phyloP scores from a whole-genome alignment of 2,888 invertebrate species.

The Campopleginae sp. region DNA sequence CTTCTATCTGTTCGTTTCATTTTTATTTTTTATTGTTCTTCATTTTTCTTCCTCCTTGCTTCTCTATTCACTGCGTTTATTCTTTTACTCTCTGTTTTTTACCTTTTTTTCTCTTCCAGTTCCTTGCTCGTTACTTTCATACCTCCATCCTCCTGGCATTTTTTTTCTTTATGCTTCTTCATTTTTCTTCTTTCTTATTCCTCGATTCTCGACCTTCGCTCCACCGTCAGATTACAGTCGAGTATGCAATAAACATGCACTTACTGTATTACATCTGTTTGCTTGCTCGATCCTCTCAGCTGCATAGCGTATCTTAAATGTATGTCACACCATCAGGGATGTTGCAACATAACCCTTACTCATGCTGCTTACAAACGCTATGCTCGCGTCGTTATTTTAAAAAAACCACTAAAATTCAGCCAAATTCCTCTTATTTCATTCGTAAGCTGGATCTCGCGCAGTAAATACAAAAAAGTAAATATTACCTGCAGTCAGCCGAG shows the following conservation, averaged over 20 bases:
- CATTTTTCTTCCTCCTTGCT: conserved; percentile 47
- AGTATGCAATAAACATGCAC: conserved; percentile 74
- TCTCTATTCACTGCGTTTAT: conserved; percentile 42
- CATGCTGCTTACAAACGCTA: conserved; percentile 9
- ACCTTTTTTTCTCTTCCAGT: conserved; percentile 45
- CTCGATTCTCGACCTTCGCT: conserved; percentile 51
- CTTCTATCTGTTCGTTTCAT: conserved; percentile 37
- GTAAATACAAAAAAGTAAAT: neutral
- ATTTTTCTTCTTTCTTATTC: conserved; percentile 41
- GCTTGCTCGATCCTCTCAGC: conserved; percentile 56
- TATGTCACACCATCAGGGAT: conserved; percentile 44
- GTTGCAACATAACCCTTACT: conserved; percentile 24
- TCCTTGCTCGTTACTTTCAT: conserved; percentile 37
- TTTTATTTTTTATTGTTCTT: conserved; percentile 47
- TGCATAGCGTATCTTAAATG: neutral
- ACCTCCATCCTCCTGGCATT: neutral
- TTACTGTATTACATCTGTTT: conserved; percentile 73
- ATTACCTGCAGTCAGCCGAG: neutral
- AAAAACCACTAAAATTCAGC: neutral
- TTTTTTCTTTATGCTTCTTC: conserved; percentile 33
- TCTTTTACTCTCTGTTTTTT: conserved; percentile 25
- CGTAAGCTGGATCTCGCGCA: neutral
- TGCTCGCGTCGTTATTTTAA: neutral
- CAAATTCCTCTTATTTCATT: neutral
- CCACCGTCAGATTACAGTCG: conserved; percentile 70